These are phyloP conservation scores for Dynastes hyllus DNA, from an alignment of 2,888 invertebrate species.

Conservation along the genomic window DNA sequence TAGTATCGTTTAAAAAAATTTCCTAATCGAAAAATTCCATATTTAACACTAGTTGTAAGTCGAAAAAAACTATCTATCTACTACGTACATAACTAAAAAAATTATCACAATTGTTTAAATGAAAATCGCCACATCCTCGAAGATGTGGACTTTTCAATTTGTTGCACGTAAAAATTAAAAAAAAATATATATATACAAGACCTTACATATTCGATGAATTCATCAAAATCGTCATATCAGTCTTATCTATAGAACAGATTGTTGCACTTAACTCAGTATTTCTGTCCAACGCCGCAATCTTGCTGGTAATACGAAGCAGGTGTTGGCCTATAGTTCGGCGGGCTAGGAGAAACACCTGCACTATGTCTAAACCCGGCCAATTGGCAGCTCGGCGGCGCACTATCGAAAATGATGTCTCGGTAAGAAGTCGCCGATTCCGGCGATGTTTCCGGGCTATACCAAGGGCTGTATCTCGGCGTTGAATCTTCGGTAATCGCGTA, in stretches of 20 bases:
- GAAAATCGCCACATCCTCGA: slow-evolving; percentile 7
- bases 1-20: too few relatives aligned
- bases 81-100: slow-evolving; percentile 14
- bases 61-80: neutral
- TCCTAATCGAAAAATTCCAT: neutral
- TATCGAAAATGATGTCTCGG: slow-evolving; percentile 69
- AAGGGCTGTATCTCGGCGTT: slow-evolving; percentile 72
- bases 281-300: slow-evolving; percentile 74
- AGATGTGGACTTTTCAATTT: slow-evolving; percentile 7
- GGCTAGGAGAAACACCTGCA: slow-evolving; percentile 72
- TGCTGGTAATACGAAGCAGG: slow-evolving; percentile 76
- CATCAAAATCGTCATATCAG: slow-evolving; percentile 31
- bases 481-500: slow-evolving; percentile 67
- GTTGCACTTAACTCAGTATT: slow-evolving; percentile 64
- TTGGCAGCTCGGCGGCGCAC: slow-evolving; percentile 71
- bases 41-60: neutral
- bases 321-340: slow-evolving; percentile 73
- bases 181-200: neutral
- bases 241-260: slow-evolving; percentile 38
- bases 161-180: slow-evolving; percentile 19
- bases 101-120: slow-evolving; percentile 38
- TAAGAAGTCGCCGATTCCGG: slow-evolving; percentile 68
- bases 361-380: slow-evolving; percentile 70
- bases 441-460: slow-evolving; percentile 74
- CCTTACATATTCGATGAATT: slow-evolving; percentile 3